A percentile compares a stretch with the other conserved stretches of the same genome.
These are phyloP conservation scores for Nesidiocoris tenuis DNA, from an alignment of 2,888 invertebrate species.

Conservation along the genomic window DNA sequence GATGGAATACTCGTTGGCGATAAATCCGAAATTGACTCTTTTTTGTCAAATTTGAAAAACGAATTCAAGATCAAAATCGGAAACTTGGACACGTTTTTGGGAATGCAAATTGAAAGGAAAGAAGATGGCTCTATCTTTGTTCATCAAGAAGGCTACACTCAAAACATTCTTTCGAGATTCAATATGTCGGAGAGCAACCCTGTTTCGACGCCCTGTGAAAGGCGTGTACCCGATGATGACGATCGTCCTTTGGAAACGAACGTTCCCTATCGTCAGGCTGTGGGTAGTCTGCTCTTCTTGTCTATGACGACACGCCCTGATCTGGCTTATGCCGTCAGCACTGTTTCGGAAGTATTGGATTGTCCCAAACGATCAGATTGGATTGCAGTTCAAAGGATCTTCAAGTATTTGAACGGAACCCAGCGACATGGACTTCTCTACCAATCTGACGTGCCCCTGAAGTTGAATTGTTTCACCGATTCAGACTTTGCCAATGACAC, in stretches of 20 bases:
- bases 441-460: not conserved
- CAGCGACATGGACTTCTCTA: not conserved
- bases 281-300: conserved; percentile 19
- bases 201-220: not conserved
- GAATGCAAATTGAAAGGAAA: not conserved
- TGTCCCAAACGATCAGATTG: conserved; percentile 20
- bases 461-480: conserved; percentile 12
- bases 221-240: not conserved
- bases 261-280: conserved; percentile 20
- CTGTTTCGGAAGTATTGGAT: conserved; percentile 21
- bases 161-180: conserved; percentile 1
- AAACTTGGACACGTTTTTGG: not conserved
- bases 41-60: not conserved
- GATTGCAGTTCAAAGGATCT: too few relatives aligned
- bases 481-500: conserved; percentile 17
- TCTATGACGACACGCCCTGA: conserved; percentile 25
- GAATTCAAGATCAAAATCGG: too few relatives aligned
- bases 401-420: conserved; percentile 14
- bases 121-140: too few relatives aligned
- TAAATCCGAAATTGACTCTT: not conserved
- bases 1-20: conserved; percentile 8
- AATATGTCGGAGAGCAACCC: not conserved
- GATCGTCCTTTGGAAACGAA: conserved; percentile 14
- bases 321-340: conserved; percentile 26
- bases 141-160: too few relatives aligned